Evolutionary conservation across 2,797 vertebrate species (phyloP), one percentile per base, ranked within the genome.

Genomic region (Graptemys geographica): DNA sequence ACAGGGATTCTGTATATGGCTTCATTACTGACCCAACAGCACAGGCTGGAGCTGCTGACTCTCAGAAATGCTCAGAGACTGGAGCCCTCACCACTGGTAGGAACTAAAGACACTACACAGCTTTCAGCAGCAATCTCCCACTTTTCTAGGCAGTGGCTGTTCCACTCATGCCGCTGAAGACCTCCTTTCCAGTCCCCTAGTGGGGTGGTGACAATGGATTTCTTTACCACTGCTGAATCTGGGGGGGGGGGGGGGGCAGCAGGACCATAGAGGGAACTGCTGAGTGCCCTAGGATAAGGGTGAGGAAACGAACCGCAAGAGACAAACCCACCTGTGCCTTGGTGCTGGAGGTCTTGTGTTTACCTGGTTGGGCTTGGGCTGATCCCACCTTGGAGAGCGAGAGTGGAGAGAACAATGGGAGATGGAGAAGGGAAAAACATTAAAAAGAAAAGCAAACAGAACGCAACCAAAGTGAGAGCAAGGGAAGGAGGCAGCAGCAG

Each of bases 311-410:
- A 88, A 44, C 2, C 1, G 13, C 51, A 90, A 83, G 51, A 94
- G 59, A 88, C 82, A 93, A 96, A 98, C 98, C 97, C 97, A 98
- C 98, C 98, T 98, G 97, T 83, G 96, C 97, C 93, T 92, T 95
- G 94, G 92, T 56, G 95, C 90, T 78, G 93, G 52, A 82, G 87
- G 80, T 96, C 97, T 89, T 91, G 94, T 0, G 78, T 41, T 27
- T 96, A 97, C 94, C 95, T 85, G 97, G 97, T 92, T 12, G 57
- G 86, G 96, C 97, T 57, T 87, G 93, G 93, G 92, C 96, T 92
- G 94, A 90, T 96, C 94, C 95, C 96, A 72, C 93, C 97, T 98
- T 97, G 97, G 97, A 97, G 96, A 97, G 93, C 84, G 59, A 97
- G 93, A 92, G 93, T 25, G 88, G 93, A 94, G 97, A 97, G 87